phyloP scores from a whole-genome alignment of 2,797 vertebrate species.

The Chiroxiphia lanceolata region DNA sequence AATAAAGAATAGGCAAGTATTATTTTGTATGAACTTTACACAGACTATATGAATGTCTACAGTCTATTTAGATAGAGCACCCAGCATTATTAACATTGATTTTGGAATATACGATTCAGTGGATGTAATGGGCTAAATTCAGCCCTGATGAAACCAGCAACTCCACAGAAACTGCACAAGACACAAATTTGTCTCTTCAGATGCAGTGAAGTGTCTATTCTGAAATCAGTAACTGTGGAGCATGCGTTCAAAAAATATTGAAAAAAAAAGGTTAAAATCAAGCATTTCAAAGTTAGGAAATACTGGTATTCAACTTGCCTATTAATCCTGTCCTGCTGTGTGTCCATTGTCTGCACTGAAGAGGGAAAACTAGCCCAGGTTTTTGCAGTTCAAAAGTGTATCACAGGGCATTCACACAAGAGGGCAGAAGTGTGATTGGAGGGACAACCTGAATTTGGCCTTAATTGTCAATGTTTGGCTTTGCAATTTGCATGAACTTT shows the following conservation, averaged over 20 bases:
- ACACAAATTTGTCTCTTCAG: neutral
- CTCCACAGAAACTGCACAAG: neutral
- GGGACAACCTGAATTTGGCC: neutral
- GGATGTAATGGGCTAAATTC: constrained; percentile 8
- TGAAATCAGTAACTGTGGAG: neutral
- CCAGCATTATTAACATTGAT: constrained; percentile 45
- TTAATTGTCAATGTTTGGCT: constrained; percentile 5
- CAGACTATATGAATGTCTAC: constrained; percentile 11
- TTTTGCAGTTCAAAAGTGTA: constrained; percentile 15
- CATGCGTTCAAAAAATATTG: neutral
- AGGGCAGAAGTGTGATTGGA: constrained; percentile 53
- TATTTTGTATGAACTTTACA: constrained; percentile 51
- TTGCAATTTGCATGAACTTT: constrained; percentile 25
- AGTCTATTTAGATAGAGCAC: constrained; percentile 21
- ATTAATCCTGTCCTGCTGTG: neutral
- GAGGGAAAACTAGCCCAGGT: neutral
- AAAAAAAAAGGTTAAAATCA: neutral
- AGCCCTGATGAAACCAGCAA: neutral
- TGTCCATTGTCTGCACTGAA: neutral
- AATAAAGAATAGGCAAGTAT: constrained; percentile 41
- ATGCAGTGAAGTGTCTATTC: neutral
- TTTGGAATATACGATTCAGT: constrained; percentile 41
- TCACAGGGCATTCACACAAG: constrained; percentile 49
- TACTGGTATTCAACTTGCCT: neutral
- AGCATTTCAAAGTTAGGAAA: neutral